phyloP scores from a whole-genome alignment of 1,140 invertebrate genomes.

The Drosophila nigromelanica region DNA sequence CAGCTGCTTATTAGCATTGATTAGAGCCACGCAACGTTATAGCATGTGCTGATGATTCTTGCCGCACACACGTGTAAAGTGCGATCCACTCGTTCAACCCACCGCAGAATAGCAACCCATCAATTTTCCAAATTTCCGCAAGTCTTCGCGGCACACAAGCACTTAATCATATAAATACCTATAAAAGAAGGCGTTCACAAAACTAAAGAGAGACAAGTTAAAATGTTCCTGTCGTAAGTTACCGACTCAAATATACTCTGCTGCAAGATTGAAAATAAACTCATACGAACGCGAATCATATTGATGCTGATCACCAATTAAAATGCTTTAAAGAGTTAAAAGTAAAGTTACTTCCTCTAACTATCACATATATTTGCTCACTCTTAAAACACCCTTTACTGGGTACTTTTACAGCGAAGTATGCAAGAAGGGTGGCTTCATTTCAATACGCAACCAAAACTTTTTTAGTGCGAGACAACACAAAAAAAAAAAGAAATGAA shows the following conservation, averaged over 20 bases:
- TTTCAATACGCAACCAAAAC: conserved; percentile 19
- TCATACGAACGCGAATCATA: too few species aligned
- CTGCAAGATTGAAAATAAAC: background rate
- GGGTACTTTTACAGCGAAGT: background rate
- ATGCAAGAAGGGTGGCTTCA: background rate
- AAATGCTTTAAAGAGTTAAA: too few species aligned
- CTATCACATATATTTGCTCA: background rate
- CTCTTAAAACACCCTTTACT: background rate
- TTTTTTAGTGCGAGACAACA: conserved; percentile 18
- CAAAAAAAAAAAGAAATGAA: conserved; percentile 8
- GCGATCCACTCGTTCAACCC: conserved; percentile 8
- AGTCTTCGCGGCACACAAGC: conserved; percentile 49
- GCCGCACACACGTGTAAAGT: conserved; percentile 34
- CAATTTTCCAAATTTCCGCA: conserved; percentile 59
- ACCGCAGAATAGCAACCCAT: conserved; percentile 21
- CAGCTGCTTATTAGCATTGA: conserved; percentile 52
- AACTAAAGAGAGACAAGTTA: background rate
- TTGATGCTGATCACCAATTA: too few species aligned
- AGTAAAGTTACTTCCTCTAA: background rate
- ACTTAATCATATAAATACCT: conserved; percentile 63
- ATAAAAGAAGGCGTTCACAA: conserved; percentile 28
- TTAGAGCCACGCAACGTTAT: conserved; percentile 29
- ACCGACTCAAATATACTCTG: background rate
- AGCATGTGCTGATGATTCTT: conserved; percentile 6
- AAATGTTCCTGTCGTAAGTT: background rate